These are phyloP conservation scores for Merluccius polli DNA, from an alignment of 2,797 vertebrate genomes.

Conservation along the genomic window DNA sequence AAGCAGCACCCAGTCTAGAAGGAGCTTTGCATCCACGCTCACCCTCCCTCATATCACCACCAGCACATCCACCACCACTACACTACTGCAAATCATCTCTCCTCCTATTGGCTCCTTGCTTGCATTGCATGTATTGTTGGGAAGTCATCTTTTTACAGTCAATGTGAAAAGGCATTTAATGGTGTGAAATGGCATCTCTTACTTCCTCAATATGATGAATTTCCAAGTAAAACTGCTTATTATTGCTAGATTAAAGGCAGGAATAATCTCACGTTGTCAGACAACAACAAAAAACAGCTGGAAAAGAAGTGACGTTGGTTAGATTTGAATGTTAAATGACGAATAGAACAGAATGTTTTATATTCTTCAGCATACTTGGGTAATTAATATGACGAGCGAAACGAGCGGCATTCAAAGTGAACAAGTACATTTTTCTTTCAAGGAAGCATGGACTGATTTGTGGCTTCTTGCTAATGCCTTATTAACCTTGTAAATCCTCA, in stretches of 20 bases:
- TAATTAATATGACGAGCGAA: background rate
- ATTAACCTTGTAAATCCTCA: background rate
- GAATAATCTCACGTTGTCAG: background rate
- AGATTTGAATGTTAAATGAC: background rate
- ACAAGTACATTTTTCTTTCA: no score
- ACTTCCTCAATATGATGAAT: background rate
- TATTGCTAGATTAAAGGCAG: background rate
- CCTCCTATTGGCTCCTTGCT: background rate
- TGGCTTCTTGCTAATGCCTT: background rate
- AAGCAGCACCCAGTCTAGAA: slow-evolving; percentile 28
- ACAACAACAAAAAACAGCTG: background rate
- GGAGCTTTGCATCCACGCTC: background rate
- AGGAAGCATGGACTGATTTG: background rate
- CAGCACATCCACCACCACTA: background rate
- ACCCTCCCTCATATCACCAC: background rate
- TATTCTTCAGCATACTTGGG: background rate
- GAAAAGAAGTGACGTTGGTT: background rate
- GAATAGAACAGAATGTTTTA: background rate
- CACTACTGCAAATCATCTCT: background rate
- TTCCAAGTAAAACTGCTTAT: background rate
- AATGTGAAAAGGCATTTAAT: background rate
- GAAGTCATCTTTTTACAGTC: background rate
- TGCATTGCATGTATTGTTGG: background rate
- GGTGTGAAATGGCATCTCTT: background rate
- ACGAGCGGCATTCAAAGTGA: background rate